These are phyloP conservation scores for Entomobrya proxima DNA, from an alignment of 2,888 invertebrate genomes.

Conservation along the genomic window DNA sequence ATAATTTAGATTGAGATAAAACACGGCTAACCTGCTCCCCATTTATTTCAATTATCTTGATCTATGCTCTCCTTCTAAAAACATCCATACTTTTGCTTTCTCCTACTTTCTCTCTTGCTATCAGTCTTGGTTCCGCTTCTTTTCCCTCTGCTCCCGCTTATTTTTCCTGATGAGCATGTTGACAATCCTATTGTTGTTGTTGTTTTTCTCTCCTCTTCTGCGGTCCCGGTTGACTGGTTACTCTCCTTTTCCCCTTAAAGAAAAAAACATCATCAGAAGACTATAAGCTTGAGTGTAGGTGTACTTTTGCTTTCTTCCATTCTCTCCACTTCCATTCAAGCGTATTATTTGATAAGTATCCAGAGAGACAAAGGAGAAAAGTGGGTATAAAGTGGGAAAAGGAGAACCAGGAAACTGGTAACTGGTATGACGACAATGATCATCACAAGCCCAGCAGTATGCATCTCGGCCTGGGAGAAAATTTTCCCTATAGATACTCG, in stretches of 20 bases:
- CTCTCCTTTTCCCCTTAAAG: background rate
- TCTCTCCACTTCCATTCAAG: constrained; percentile 36
- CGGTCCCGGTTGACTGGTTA: constrained; percentile 44
- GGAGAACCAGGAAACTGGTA: background rate
- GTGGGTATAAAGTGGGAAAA: constrained; percentile 6
- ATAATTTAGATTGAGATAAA: background rate
- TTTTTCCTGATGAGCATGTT: background rate
- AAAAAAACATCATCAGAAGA: background rate
- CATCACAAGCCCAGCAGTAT: too few relatives aligned
- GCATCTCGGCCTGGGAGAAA: too few relatives aligned
- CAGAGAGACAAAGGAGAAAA: constrained; percentile 19
- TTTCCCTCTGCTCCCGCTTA: background rate
- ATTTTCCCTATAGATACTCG: background rate
- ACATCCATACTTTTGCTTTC: background rate
- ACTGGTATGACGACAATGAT: too few relatives aligned
- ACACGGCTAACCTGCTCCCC: background rate
- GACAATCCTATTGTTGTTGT: constrained; percentile 22
- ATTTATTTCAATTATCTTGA: background rate
- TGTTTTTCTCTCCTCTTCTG: too few relatives aligned
- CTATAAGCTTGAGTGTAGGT: background rate
- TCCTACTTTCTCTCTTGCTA: background rate
- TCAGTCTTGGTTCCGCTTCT: background rate
- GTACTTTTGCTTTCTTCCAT: too few relatives aligned
- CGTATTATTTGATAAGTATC: constrained; percentile 50
- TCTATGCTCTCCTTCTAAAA: background rate